Percentiles rank a stretch among this genome's conserved stretches.
Conservation (phyloP, 1,140 invertebrate genomes). For the Camponotus pennsylvanicus region DNA sequence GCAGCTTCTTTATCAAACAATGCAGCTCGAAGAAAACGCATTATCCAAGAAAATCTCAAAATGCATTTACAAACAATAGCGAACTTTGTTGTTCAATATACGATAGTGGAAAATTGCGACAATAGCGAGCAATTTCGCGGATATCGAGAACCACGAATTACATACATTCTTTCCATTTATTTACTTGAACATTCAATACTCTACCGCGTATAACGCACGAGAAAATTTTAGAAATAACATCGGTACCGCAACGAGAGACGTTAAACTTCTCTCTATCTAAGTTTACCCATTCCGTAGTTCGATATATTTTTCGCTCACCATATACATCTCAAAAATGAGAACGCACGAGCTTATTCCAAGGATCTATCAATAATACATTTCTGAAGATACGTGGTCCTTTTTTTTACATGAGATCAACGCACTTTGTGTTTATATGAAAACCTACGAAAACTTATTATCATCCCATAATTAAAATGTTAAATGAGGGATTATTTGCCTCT, state of each 20-base stretch:
- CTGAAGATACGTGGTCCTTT: not conserved
- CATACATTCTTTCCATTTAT: constrained; percentile 33
- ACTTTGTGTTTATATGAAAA: not conserved
- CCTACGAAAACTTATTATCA: not conserved
- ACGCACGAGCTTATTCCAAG: not conserved
- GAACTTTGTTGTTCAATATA: not conserved
- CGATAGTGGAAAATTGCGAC: not conserved
- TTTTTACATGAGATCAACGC: constrained; percentile 8
- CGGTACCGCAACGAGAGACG: constrained; percentile 14
- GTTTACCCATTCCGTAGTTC: constrained; percentile 25
- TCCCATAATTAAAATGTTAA: not conserved
- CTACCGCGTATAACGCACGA: too few species aligned
- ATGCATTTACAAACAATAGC: not conserved
- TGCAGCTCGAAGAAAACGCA: not conserved
- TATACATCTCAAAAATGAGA: not conserved
- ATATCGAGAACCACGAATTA: constrained; percentile 17
- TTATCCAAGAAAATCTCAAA: not conserved
- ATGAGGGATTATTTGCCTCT: not conserved
- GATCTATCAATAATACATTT: not conserved
- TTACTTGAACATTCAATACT: constrained; percentile 6
- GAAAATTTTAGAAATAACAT: constrained; percentile 14
- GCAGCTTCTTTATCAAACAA: not conserved
- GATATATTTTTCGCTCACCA: not conserved
- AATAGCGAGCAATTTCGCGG: constrained; percentile 1
- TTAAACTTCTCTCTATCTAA: constrained; percentile 36